Evolutionary conservation across 2,797 vertebrate genomes (phyloP), one percentile per base, ranked within the genome.

Genomic region (Notolabrus celidotus): DNA sequence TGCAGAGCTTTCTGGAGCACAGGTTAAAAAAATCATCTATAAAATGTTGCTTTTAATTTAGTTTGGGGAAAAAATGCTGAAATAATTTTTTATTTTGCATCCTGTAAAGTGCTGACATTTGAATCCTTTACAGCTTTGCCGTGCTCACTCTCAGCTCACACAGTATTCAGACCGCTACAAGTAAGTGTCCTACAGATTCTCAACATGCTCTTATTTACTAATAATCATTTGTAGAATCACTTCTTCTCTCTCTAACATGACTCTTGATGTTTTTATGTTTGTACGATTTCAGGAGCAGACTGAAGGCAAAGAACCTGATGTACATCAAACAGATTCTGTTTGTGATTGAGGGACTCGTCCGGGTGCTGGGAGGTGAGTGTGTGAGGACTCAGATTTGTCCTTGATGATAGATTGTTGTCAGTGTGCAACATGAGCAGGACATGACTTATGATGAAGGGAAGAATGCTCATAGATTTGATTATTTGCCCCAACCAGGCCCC

Each of bases 291-390:
- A 99, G 98, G 90, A 97, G 94, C 86, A 92, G 93, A 68, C 86
- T 99, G 82, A 98, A 98, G 88, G 97, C 97, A 50, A 99, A 97
- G 91, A 99, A 99, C 84, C 84, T 99, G 87, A 97, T 99, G 97
- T 99, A 99, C 81, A 95, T 99, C 79, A 99, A 97, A 75, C 98
- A 99, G 93, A 96, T 99, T 75, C 86, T 98, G 58, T 99, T 96
- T 88, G 91, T 98, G 68, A 80, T 97, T 80, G 96, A 98, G 86
- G 94, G 84, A 41, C 95, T 99, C 29, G 94, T 98, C 77, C 84
- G 86, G 1, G 78, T 92, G 51, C 88, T 99, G 47, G 98, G 98
- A 92, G 98, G 98, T 98, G 83, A 94, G 78, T 61, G 36, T 49
- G 17, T 70, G 43, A 50, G 6, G 27, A 20, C 14, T 65, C 3